Conservation (phyloP, 2,113 vertebrate genomes). For the Salvelinus namaycush region DNA sequence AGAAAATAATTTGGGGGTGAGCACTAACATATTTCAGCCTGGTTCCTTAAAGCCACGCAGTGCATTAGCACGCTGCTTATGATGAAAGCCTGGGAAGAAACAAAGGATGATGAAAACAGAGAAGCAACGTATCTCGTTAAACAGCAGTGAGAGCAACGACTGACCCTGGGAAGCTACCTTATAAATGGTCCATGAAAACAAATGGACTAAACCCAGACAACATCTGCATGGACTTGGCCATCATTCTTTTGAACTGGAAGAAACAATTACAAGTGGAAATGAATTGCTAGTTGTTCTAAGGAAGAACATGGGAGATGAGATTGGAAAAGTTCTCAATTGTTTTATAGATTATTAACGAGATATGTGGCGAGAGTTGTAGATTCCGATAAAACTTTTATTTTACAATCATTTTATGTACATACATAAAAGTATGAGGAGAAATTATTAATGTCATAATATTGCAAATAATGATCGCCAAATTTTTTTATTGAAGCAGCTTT, state of each 20-base stretch:
- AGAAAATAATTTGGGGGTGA: slow-evolving; percentile 49
- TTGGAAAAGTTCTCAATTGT: slow-evolving; percentile 72
- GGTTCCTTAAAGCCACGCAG: slow-evolving; percentile 7
- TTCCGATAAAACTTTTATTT: neutral
- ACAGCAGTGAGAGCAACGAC: slow-evolving; percentile 50
- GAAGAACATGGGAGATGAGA: slow-evolving; percentile 70
- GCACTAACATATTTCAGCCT: slow-evolving; percentile 37
- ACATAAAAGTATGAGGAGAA: too few relatives aligned
- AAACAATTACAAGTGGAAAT: slow-evolving; percentile 80
- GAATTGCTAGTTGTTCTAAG: slow-evolving; percentile 74
- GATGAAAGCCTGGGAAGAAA: slow-evolving; percentile 51
- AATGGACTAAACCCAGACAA: slow-evolving; percentile 75
- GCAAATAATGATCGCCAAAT: too few relatives aligned
- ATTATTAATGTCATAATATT: too few relatives aligned
- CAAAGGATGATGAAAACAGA: slow-evolving; percentile 8
- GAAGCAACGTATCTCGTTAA: slow-evolving; percentile 36
- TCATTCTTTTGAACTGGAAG: slow-evolving; percentile 80
- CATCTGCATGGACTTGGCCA: slow-evolving; percentile 75
- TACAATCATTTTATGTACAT: too few relatives aligned
- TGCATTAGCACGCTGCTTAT: slow-evolving; percentile 52
- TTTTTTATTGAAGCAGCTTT: too few relatives aligned
- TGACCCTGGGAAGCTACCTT: slow-evolving; percentile 60
- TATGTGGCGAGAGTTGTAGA: neutral
- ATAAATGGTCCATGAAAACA: slow-evolving; percentile 69
- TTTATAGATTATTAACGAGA: slow-evolving; percentile 57